Percentiles rank a stretch among this genome's conserved stretches.
Conservation (phyloP, 2,113 vertebrate species). For the Dipodomys merriami region DNA sequence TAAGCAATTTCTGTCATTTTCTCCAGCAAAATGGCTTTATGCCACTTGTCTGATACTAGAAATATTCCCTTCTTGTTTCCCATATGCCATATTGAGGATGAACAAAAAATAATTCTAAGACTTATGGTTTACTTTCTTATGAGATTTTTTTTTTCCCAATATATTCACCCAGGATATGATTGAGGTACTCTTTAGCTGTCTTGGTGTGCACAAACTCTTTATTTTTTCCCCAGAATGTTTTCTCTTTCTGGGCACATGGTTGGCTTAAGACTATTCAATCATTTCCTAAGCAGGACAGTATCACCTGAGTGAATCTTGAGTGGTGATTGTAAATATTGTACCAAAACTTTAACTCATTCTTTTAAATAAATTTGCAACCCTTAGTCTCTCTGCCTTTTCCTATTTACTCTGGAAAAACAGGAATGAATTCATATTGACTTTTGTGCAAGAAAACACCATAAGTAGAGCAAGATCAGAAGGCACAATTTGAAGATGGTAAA, state of each 20-base stretch:
- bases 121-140: constrained; percentile 47
- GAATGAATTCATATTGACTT: neutral
- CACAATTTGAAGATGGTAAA: neutral
- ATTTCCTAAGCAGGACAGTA: neutral
- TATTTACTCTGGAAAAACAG: neutral
- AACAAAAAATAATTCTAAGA: constrained; percentile 71
- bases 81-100: constrained; percentile 77
- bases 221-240: neutral
- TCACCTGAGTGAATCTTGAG: neutral
- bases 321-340: neutral
- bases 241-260: neutral
- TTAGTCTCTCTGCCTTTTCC: neutral
- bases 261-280: neutral
- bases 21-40: constrained; percentile 80
- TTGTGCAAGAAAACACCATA: neutral
- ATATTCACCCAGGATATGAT: constrained; percentile 46
- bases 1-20: constrained; percentile 81
- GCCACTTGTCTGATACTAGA: constrained; percentile 79
- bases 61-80: constrained; percentile 83
- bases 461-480: neutral
- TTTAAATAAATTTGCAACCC: neutral
- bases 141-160: neutral
- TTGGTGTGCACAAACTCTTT: neutral
- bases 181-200: constrained; percentile 38
- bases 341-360: neutral